Percentiles rank a stretch among this genome's conserved stretches.
These are phyloP conservation scores for Priocnemis perturbator DNA, from an alignment of 2,888 invertebrate species.

Conservation along the genomic window DNA sequence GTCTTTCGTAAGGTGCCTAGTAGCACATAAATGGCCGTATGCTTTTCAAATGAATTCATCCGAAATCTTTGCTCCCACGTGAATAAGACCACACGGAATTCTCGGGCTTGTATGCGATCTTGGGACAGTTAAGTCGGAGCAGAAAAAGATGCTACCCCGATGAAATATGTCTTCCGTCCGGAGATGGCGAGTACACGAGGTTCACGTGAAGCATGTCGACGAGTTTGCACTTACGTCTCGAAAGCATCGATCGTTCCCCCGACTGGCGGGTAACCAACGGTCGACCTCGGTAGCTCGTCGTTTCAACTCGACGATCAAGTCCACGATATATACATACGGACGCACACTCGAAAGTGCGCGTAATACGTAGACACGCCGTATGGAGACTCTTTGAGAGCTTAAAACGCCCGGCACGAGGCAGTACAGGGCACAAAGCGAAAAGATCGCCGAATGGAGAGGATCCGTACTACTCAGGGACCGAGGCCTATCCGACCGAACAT, in stretches of 20 bases:
- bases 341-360: not conserved
- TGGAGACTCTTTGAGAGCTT: conserved; percentile 62
- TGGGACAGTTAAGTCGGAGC: no score
- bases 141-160: no score
- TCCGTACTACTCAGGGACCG: conserved; percentile 44
- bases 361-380: not conserved
- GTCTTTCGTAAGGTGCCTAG: no score
- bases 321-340: conserved; percentile 14
- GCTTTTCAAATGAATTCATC: no score
- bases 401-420: conserved; percentile 58
- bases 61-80: no score
- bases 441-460: conserved; percentile 64
- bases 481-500: conserved; percentile 55
- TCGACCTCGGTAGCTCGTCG: conserved; percentile 16
- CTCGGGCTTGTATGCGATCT: no score
- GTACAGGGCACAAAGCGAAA: conserved; percentile 53
- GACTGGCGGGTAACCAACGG: conserved; percentile 1
- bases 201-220: conserved; percentile 14
- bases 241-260: conserved; percentile 22
- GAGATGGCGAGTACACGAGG: not conserved
- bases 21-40: no score
- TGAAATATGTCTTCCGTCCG: not conserved
- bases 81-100: no score
- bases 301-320: conserved; percentile 52
- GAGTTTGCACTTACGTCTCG: conserved; percentile 16